phyloP scores from a whole-genome alignment of 2,797 vertebrate species.

The Danio tinwini region DNA sequence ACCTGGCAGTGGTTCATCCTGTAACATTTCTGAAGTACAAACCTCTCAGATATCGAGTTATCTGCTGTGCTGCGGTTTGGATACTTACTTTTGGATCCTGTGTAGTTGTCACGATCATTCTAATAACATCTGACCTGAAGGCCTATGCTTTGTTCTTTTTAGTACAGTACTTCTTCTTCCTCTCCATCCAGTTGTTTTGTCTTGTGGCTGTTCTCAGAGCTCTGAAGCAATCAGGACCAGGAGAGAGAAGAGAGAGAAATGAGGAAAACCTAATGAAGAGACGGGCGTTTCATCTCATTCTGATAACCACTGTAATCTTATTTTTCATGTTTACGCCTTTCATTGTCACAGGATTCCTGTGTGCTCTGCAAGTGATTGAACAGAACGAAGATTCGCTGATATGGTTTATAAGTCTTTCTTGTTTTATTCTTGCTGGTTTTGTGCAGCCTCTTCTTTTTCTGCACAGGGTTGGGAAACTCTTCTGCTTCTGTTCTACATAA shows the following conservation, averaged over 20 bases:
- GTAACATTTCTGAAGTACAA: slow-evolving; percentile 50
- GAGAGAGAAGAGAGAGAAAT: not conserved
- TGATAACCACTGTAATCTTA: not conserved
- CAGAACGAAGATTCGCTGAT: not conserved
- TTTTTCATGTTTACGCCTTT: slow-evolving; percentile 10
- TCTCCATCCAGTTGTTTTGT: slow-evolving; percentile 20
- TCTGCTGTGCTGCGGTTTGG: slow-evolving; percentile 5
- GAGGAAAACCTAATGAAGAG: slow-evolving; percentile 16
- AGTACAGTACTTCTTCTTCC: not conserved
- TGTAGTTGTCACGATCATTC: not conserved
- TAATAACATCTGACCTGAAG: too few relatives aligned
- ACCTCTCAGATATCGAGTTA: slow-evolving; percentile 35
- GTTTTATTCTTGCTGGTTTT: not conserved
- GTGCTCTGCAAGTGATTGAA: not conserved
- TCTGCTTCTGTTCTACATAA: not conserved
- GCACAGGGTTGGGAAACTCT: not conserved
- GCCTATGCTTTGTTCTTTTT: not conserved
- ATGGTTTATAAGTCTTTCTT: not conserved
- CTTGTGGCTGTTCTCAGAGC: not conserved
- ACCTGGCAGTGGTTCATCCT: slow-evolving; percentile 43
- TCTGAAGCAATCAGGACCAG: slow-evolving; percentile 32
- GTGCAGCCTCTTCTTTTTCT: not conserved
- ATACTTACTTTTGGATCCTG: not conserved
- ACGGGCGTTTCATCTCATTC: slow-evolving; percentile 14
- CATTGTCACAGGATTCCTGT: not conserved